These are phyloP conservation scores for Drosophila prolongata DNA, from an alignment of 2,888 invertebrate species.

Conservation along the genomic window DNA sequence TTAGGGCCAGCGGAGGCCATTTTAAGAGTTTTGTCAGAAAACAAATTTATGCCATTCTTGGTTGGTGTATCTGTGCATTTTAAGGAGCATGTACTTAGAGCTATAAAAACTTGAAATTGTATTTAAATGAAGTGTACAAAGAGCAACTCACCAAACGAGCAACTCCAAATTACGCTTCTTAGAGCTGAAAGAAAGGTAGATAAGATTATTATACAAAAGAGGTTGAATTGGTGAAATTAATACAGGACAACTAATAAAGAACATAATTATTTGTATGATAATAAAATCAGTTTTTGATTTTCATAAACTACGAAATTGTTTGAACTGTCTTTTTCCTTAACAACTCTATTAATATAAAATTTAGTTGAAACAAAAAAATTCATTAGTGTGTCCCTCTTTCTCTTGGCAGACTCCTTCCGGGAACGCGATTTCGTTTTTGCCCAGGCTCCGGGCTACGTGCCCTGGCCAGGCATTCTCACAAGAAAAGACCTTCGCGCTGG, in stretches of 20 bases:
- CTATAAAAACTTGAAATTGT: constrained; percentile 32
- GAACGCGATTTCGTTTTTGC: constrained; percentile 47
- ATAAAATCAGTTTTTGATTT: too few species aligned
- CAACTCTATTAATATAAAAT: too few species aligned
- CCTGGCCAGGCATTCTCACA: constrained; percentile 45
- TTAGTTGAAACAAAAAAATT: too few species aligned
- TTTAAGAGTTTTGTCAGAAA: constrained; percentile 1
- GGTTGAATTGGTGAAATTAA: background rate
- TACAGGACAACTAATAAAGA: background rate
- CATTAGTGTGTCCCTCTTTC: too few species aligned
- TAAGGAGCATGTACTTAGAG: constrained; percentile 5
- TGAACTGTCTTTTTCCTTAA: too few species aligned
- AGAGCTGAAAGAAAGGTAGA: constrained; percentile 16
- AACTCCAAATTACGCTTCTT: constrained; percentile 13
- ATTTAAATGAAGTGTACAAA: constrained; percentile 18
- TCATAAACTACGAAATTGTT: too few species aligned
- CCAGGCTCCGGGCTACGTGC: constrained; percentile 16
- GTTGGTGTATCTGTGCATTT: constrained; percentile 17
- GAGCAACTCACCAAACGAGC: constrained; percentile 31
- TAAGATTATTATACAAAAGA: background rate
- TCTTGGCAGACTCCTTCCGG: background rate
- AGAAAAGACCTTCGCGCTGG: background rate
- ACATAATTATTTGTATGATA: background rate
- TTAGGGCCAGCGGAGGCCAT: constrained; percentile 32
- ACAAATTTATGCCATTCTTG: constrained; percentile 23